A percentile compares a stretch with the other conserved stretches of the same genome.
phyloP scores from a whole-genome alignment of 2,113 vertebrate genomes.

The Dasyprocta punctata region DNA sequence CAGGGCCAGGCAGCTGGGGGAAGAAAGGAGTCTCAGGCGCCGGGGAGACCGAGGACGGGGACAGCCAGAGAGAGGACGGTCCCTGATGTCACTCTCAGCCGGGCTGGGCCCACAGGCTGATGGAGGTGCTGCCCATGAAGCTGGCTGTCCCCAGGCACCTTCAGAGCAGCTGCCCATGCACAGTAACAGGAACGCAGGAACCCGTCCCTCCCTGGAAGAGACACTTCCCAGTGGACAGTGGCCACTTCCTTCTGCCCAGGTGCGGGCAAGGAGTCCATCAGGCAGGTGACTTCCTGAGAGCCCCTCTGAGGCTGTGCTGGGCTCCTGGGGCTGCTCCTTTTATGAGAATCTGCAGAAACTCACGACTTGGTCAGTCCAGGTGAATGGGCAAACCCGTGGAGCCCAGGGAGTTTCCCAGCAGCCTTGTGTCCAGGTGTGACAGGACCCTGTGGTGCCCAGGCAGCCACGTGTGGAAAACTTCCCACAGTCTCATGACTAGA shows the following conservation, averaged over 20 bases:
- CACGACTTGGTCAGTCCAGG: accelerated
- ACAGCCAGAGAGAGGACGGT: accelerated
- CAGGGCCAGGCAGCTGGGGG: neutral
- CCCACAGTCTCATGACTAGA: neutral
- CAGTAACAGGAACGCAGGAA: accelerated
- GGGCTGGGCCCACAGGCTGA: accelerated
- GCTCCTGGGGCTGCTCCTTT: neutral
- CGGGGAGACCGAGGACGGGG: neutral
- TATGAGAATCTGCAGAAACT: accelerated
- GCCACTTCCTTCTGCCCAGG: neutral
- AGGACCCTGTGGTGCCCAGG: neutral
- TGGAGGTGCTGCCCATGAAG: accelerated
- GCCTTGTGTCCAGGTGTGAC: neutral
- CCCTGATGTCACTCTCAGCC: neutral
- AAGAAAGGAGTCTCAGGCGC: neutral
- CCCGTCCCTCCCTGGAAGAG: neutral
- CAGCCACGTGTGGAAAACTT: neutral
- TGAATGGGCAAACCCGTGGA: accelerated
- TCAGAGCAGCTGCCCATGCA: accelerated
- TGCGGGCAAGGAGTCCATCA: accelerated
- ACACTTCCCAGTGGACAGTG: neutral
- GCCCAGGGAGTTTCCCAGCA: accelerated
- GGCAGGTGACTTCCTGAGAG: neutral
- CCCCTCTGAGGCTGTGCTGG: neutral
- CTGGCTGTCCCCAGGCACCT: accelerated